Percentiles rank a stretch among this genome's conserved stretches.
Conservation (phyloP, 2,888 invertebrate genomes). For the Cylindroiulus punctatus region DNA sequence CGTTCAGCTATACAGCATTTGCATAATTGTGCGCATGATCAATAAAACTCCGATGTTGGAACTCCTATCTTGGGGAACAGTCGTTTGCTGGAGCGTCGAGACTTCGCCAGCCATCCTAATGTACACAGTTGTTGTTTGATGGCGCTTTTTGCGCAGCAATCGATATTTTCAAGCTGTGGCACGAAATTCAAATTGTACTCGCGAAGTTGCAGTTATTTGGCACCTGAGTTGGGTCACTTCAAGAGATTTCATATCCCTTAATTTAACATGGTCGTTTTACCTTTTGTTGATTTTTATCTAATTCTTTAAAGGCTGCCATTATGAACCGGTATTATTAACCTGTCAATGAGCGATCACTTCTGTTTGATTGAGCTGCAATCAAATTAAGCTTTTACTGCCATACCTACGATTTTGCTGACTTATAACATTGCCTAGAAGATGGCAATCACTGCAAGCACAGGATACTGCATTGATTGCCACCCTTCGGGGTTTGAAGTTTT, state of each 20-base stretch:
- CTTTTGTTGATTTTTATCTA: too few relatives aligned
- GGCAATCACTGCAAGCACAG: background rate
- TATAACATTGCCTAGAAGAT: background rate
- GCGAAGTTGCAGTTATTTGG: too few relatives aligned
- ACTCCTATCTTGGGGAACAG: background rate
- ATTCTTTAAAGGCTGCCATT: too few relatives aligned
- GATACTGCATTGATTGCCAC: background rate
- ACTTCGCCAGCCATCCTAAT: background rate
- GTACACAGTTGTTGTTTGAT: background rate
- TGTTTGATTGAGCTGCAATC: background rate
- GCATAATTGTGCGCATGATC: slow-evolving; percentile 45
- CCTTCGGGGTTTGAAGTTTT: background rate
- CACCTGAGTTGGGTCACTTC: too few relatives aligned
- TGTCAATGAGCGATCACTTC: background rate
- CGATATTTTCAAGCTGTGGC: background rate
- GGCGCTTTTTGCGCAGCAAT: slow-evolving; percentile 17
- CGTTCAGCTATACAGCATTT: background rate
- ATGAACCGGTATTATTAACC: too few relatives aligned
- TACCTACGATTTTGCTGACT: background rate
- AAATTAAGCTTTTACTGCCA: background rate
- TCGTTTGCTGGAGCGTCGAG: background rate
- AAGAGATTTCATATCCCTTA: too few relatives aligned
- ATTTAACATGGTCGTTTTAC: too few relatives aligned
- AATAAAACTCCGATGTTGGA: background rate
- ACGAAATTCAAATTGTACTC: slow-evolving; percentile 14